Evolutionary conservation across 2,113 vertebrate species (phyloP), one percentile per base, ranked within the genome.

Genomic region (Smithornis capensis): DNA sequence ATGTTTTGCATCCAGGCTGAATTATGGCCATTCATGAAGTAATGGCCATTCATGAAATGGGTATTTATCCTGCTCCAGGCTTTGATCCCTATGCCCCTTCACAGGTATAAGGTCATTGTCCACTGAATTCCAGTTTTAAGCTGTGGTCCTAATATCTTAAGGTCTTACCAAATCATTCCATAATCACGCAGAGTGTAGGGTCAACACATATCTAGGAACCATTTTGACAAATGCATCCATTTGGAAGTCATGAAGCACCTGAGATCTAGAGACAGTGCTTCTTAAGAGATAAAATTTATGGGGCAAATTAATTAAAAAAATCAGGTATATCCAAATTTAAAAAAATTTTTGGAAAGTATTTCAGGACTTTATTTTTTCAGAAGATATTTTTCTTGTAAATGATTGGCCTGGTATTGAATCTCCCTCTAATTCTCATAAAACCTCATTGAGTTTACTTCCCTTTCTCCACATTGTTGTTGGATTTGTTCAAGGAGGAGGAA

Each of bases 381-480:
- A 71, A 78, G 8, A 19, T 69, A 24, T 37, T 89, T 59, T 78
- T 73, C 17, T 56, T n/a, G 15, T 45, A 40, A 63, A 50, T 16
- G 3, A 7, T 31, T 52, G 6, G 6, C 24, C 55, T 0, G 2
- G 6, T 40, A 33, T n/a, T 38, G 49, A 40, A 52, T 47, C 0
- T 74, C 22, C 12, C 18, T n/a, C 14, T 59, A 73, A 35, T 64
- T 81, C 31, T 68, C 10, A 28, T 62, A 62, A 84, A 24, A 65
- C 19, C 2, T 3, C 8, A 12, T 9, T 16, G 24, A 24, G 15
- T 75, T 85, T 83, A 7, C 57, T 23, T 27, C 28, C 23, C 7
- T 73, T 79, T 73, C 37, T 73, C 25, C 6, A 25, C 16, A 11
- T 27, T 44, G 24, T 17, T 74, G 23, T 38, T 50, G 38, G 14